Evolutionary conservation across 2,888 invertebrate species (phyloP).

Genomic region (Lasioglossum calceatum): DNA sequence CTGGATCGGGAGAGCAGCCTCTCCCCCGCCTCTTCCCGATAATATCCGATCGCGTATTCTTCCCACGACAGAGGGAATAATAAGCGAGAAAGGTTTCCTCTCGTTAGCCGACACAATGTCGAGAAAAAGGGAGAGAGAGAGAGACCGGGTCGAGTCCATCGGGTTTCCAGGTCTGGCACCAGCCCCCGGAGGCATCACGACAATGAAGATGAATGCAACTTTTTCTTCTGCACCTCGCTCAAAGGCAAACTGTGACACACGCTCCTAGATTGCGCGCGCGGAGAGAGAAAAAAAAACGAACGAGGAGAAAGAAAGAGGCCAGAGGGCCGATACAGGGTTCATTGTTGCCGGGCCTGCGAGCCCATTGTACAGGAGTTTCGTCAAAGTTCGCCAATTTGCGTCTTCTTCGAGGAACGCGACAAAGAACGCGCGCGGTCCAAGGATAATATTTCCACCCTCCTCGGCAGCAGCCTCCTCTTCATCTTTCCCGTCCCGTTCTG

Average conservation of each 20-base stretch:
- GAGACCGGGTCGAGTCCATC: background rate
- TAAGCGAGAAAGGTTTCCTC: slow-evolving; percentile 44
- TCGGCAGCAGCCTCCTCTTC: background rate
- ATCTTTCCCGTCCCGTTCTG: background rate
- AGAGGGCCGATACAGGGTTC: slow-evolving; percentile 59
- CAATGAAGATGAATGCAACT: slow-evolving; percentile 64
- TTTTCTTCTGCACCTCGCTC: slow-evolving; percentile 41
- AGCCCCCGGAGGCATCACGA: slow-evolving; percentile 46
- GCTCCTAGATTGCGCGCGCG: slow-evolving; percentile 27
- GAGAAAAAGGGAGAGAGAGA: background rate
- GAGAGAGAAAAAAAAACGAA: background rate
- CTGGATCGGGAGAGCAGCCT: background rate
- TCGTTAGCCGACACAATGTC: slow-evolving; percentile 60
- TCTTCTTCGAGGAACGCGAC: slow-evolving; percentile 57
- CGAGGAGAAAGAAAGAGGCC: slow-evolving; percentile 1
- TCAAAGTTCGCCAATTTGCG: slow-evolving; percentile 72
- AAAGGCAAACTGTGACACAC: slow-evolving; percentile 46
- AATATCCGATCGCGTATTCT: slow-evolving; percentile 36
- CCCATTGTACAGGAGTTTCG: slow-evolving; percentile 64
- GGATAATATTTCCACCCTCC: slow-evolving; percentile 54
- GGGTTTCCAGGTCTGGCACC: slow-evolving; percentile 23
- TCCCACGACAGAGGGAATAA: slow-evolving; percentile 7
- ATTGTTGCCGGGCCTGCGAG: slow-evolving; percentile 58
- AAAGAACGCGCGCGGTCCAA: slow-evolving; percentile 40
- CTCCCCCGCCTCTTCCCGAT: background rate